These are phyloP conservation scores for Prosapia bicincta DNA, from an alignment of 2,888 invertebrate genomes.

Conservation along the genomic window DNA sequence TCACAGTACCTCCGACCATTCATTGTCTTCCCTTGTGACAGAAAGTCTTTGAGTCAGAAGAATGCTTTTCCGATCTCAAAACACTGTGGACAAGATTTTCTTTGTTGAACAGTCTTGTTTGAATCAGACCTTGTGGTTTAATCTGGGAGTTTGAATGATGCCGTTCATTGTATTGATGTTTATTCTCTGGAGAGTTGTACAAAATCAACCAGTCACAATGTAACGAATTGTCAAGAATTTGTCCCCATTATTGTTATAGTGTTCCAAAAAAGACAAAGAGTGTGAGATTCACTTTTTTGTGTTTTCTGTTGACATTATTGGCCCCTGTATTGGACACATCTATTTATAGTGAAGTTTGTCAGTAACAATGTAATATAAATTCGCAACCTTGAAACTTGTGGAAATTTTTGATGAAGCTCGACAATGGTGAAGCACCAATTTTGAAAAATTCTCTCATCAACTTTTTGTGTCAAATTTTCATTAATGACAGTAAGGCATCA, in stretches of 20 bases:
- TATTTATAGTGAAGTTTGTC: slow-evolving; percentile 16
- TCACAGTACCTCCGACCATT: slow-evolving; percentile 30
- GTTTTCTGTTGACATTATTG: slow-evolving; percentile 11
- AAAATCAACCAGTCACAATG: too few species aligned
- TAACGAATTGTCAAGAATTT: slow-evolving; percentile 29
- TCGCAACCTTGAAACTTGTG: neutral
- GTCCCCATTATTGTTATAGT: neutral
- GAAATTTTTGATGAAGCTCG: neutral
- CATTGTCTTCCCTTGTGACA: slow-evolving; percentile 26
- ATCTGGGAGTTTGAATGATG: too few species aligned
- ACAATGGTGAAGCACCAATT: neutral
- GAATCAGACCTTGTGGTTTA: too few species aligned
- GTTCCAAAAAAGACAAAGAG: too few species aligned
- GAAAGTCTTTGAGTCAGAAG: slow-evolving; percentile 9
- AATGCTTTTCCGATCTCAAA: slow-evolving; percentile 36
- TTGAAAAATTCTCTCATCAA: neutral
- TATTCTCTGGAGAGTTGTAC: slow-evolving; percentile 32
- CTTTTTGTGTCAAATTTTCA: slow-evolving; percentile 5
- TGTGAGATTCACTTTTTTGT: slow-evolving; percentile 12
- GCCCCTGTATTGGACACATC: slow-evolving; percentile 12
- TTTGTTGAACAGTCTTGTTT: slow-evolving; percentile 14
- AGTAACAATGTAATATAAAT: neutral
- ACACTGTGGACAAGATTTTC: slow-evolving; percentile 38
- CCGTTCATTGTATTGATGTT: slow-evolving; percentile 26
- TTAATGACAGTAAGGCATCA: slow-evolving; percentile 11